Base-by-base conservation (phyloP, 2,113 vertebrate species). In the Pollachius pollachius region DNA sequence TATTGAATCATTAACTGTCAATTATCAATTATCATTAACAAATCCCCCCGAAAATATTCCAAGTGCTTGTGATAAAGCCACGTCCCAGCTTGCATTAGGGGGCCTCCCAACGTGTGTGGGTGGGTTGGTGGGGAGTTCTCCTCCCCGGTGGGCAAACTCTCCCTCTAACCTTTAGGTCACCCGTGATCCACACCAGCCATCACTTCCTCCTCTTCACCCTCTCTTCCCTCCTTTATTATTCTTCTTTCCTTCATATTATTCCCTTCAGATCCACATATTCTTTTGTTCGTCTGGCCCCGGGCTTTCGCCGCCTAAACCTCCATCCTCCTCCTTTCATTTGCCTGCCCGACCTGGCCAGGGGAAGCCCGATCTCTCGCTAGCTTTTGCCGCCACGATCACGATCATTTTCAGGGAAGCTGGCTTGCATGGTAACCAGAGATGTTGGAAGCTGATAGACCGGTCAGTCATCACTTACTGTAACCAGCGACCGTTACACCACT, bases 131-230 rank as follows among this genome's bases (percentile, higher is more conserved):
- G 41, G 2, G 41, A 48, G 41, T 48, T 48, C 12, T 48, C 9
- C 41, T 13, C 41, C 41, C 41, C 7, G 12, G 12, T 7, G 41
- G 41, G 41, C 2, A 48, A 48, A 48, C 19, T 25, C 21, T 62
- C 7, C 11, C 62, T 34, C 62, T 3, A 54, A 73, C 65, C 67
- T 57, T 60, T 54, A 76, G 62, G n/a, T 70, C 37, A 68, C 60
- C 65, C 12, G 67, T 75, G 76, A 75, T 70, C 71, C 41, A 11
- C 5, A 65, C 72, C 76, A 60, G 77, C 72, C 56, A 21, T 62
- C 5, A 52, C 72, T 76, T 82, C 83, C 69, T 71, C 67, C 13
- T 77, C 54, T 13, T 78, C 71, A n/a, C 71, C 15, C 74, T 76
- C 37, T 70, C 62, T 70, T 76, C 41, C 72, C 70, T 65, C 71